Evolutionary conservation across 2,113 vertebrate genomes (phyloP).

Genomic region (Planiliza haematocheilus): DNA sequence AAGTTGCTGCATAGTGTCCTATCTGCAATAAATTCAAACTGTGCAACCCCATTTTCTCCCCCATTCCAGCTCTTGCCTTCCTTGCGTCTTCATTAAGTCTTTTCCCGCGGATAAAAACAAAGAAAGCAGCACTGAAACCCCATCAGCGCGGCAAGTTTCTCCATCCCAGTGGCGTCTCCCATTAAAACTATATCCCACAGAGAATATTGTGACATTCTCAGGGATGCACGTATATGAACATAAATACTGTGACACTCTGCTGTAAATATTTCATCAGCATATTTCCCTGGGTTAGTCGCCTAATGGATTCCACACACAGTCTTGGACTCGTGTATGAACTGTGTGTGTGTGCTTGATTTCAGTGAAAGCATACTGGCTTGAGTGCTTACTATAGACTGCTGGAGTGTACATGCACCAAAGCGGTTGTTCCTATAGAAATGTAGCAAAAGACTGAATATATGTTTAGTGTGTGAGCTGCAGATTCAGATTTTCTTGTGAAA

Average conservation of each 20-base stretch:
- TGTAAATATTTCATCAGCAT: constrained; percentile 46
- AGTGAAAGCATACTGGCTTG: not conserved
- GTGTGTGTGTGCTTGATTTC: not conserved
- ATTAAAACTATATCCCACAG: constrained; percentile 18
- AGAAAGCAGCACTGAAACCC: not conserved
- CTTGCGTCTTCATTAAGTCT: not conserved
- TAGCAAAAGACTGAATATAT: not conserved
- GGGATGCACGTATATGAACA: constrained; percentile 13
- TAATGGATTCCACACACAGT: constrained; percentile 1
- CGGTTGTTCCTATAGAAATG: not conserved
- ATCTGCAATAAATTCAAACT: not conserved
- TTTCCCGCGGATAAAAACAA: constrained; percentile 7
- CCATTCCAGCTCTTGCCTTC: not conserved
- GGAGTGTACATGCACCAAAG: not conserved
- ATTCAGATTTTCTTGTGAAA: not conserved
- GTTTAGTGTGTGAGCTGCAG: not conserved
- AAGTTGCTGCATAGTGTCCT: no score
- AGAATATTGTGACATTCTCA: constrained; percentile 8
- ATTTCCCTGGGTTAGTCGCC: not conserved
- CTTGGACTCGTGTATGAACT: not conserved
- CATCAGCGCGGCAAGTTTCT: constrained; percentile 6
- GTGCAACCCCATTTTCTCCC: not conserved
- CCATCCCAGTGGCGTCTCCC: constrained; percentile 5
- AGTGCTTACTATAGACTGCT: not conserved
- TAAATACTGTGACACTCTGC: constrained; percentile 3